Evolutionary conservation across 2,797 vertebrate genomes (phyloP), one percentile per base, ranked within the genome.

Genomic region (Bradypodion ventrale): DNA sequence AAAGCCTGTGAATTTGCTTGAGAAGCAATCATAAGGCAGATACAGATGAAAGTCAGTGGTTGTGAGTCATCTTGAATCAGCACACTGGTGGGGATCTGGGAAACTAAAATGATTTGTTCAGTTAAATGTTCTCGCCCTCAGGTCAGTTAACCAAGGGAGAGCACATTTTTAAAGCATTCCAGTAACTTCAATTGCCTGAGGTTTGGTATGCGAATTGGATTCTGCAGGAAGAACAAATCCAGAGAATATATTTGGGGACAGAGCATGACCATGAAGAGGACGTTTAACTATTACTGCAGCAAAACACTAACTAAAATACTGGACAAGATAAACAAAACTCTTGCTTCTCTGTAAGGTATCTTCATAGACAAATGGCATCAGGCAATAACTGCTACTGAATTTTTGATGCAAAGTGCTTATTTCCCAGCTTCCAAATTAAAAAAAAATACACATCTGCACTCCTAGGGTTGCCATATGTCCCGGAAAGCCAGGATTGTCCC

Each of bases 31-130:
- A 69, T 83, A 21, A 75, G 84, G 63, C 56, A 77, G 49, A 29
- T 23, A 86, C 78, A 89, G 59, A 78, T 5, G 5, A 92, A 87
- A 89, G 19, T 0, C 1, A 21, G 5, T 46, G 79, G n/a, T 35
- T 84, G 40, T 91, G 83, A 93, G 82, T 94, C 90, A 92, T 56
- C 79, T 69, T 92, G 89, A 92, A 83, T 91, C 70, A 91, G 72
- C 87, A 87, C 82, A 52, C 91, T 87, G 84, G 65, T 79, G 88
- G 15, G 83, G 80, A 15, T 88, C 89, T 92, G 88, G 92, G 87
- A 93, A 91, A 75, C 80, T 60, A 35, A 85, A 88, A 90, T 74
- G 32, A 82, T 89, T 87, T 91, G 73, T 84, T 84, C 65, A 46
- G 40, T 70, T 83, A 78, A 91, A 83, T 42, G 76, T 84, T n/a